Evolutionary conservation across 2,113 vertebrate species (phyloP), one percentile per base, ranked within the genome.

Genomic region (Sakesphorus luctuosus): DNA sequence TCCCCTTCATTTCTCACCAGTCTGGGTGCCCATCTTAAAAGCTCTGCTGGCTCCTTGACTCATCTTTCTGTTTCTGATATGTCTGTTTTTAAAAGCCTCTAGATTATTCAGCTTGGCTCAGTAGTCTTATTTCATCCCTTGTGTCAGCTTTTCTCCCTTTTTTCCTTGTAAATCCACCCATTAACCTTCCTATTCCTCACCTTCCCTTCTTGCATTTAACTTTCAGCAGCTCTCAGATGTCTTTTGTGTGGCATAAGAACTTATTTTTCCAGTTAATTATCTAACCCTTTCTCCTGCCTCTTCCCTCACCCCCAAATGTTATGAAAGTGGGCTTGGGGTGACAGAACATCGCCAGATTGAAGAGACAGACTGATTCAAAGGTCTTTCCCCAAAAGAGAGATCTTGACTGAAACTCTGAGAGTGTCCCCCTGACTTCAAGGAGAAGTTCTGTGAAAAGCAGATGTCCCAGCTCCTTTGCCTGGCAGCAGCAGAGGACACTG

Each of bases 211-310:
- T 90, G 82, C 58, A 79, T 92, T 80, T 79, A 75, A 77, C 81
- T 63, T 94, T 90, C 62, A 74, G 71, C 78, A 84, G 46, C 81
- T 84, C 52, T 95, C 84, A 75, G 55, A 62, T 76, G 82, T 86
- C 75, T 94, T 93, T 93, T 75, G 63, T 87, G 38, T 91, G 86
- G 97, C 91, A 94, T 52, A 84, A 84, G 78, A 96, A 92, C 66
- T 71, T 77, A 87, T 96, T 90, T 94, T 95, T 95, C 88, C 82
- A 91, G 63, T 89, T 95, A 95, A 90, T 95, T 96, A 91, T 96
- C 90, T 95, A 96, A 96, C 73, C 16, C 53, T 59, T 85, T 87
- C 62, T 83, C 49, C 73, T 61, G 33, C 29, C 8, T 75, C 73
- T 87, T 65, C 47, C 59, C 18, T 79, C n/a, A 36, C 26, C 35